Conservation (phyloP, 92 coral and sea anemone genomes). For the Muricea muricata region DNA sequence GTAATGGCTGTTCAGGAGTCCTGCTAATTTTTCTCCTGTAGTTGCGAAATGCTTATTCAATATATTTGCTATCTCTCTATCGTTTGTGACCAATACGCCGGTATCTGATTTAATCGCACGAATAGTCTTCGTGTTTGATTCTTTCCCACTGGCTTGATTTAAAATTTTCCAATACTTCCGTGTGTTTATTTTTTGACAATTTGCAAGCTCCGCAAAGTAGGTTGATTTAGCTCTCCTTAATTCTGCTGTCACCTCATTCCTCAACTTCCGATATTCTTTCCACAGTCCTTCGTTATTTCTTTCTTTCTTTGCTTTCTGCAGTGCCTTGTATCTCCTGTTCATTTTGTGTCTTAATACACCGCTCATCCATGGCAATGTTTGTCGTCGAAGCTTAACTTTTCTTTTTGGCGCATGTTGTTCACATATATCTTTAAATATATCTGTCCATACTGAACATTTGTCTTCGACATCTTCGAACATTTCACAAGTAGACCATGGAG, state of each 20-base stretch:
- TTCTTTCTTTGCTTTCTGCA: neutral
- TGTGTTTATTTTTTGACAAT: constrained; percentile 36
- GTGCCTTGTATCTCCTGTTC: constrained; percentile 17
- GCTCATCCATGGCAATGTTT: constrained; percentile 13
- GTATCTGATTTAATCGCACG: constrained; percentile 39
- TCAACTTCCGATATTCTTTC: constrained; percentile 40
- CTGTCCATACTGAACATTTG: neutral
- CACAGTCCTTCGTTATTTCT: neutral
- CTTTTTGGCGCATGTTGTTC: neutral
- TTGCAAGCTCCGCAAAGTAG: constrained; percentile 42
- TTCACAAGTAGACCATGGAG: constrained; percentile 28
- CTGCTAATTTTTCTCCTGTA: constrained; percentile 43
- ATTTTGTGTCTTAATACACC: constrained; percentile 28
- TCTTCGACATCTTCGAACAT: constrained; percentile 1
- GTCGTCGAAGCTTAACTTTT: constrained; percentile 4
- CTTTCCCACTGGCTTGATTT: constrained; percentile 4
- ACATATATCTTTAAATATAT: neutral
- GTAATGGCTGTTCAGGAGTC: neutral
- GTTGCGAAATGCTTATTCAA: constrained; percentile 54
- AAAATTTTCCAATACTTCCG: constrained; percentile 60
- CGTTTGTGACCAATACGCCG: constrained; percentile 25
- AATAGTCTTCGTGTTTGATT: constrained; percentile 12
- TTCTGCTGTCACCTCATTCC: constrained; percentile 64
- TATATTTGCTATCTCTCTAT: constrained; percentile 47
- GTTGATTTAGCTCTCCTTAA: constrained; percentile 48